Evolutionary conservation across 2,888 invertebrate genomes (phyloP), one percentile per base, ranked within the genome.

Genomic region (Rhimphoctona megacephalus): DNA sequence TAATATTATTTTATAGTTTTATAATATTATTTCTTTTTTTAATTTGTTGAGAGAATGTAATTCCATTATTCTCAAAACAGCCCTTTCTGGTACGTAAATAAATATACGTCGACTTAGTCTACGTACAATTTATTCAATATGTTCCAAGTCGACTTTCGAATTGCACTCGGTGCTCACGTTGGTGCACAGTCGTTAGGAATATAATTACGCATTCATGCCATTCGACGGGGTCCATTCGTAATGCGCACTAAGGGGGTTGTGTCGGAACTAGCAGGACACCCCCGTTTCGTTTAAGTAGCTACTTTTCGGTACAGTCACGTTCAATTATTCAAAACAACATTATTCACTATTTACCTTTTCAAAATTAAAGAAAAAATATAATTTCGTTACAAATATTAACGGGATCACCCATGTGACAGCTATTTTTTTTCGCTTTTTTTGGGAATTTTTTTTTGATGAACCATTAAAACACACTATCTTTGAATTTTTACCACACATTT

Each of bases 191-290:
- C 91, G 92, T 92, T 92, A 89, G 87, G 89, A 91, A 90, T 61
- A 61, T 91, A 91, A 93, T 93, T 93, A 92, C 89, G 89, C 90
- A 92, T 93, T 92, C 92, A 91, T 90, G 88, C 88, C 87, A 89
- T 90, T 91, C 89, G 85, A 85, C 73, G 81, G 89, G 85, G 86
- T 83, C 49, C 89, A 86, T 83, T 90, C 89, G 90, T 90, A 89
- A 90, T 90, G 87, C 88, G 87, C 87, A 90, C 87, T 86, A 90
- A 92, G 90, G 91, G 92, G 90, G 78, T 67, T 54, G 61, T 64
- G 69, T 46, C 36, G 79, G 54, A 49, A 54, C 52, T 25, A 74
- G 73, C 57, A 9, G 82, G 69, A 79, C 85, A 85, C 78, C 82
- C 85, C 85, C 85, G 85, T 81, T 78, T 17, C 54, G 52, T 67